Evolutionary conservation across 1,140 invertebrate species (phyloP).

Genomic region (Brachionus manjavacas): DNA sequence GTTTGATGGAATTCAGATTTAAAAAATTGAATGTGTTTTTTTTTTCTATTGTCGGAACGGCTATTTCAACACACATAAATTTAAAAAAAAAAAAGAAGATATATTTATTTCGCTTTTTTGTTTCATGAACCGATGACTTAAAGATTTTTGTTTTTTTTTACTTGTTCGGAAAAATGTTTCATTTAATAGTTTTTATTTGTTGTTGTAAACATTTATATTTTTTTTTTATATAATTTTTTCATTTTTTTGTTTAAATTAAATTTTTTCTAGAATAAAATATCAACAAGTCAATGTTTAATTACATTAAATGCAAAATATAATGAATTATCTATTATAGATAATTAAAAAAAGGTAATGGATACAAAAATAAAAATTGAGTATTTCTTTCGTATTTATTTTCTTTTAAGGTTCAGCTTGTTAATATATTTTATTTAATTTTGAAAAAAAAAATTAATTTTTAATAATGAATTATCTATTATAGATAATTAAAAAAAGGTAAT

Average conservation of each 20-base stretch:
- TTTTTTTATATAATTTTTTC: not conserved
- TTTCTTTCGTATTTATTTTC: no score
- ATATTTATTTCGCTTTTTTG: not conserved
- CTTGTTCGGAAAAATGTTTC: not conserved
- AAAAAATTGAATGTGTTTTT: not conserved
- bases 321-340: not conserved
- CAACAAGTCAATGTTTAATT: not conserved
- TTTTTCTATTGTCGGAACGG: not conserved
- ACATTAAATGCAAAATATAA: not conserved
- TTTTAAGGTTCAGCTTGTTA: no score
- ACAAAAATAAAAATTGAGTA: no score
- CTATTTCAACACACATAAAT: not conserved
- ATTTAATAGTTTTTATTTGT: not conserved
- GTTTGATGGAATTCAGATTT: slow-evolving; percentile 36
- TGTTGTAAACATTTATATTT: not conserved
- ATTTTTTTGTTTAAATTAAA: not conserved
- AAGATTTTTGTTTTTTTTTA: not conserved
- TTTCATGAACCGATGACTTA: not conserved
- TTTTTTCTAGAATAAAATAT: no score
- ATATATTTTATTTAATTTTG: no score
- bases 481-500: no score
- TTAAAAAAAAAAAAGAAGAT: not conserved
- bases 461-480: no score
- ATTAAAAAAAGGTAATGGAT: not conserved
- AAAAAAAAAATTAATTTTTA: no score